Conservation (phyloP, 1,140 invertebrate genomes). For the Tetranychus urticae region DNA sequence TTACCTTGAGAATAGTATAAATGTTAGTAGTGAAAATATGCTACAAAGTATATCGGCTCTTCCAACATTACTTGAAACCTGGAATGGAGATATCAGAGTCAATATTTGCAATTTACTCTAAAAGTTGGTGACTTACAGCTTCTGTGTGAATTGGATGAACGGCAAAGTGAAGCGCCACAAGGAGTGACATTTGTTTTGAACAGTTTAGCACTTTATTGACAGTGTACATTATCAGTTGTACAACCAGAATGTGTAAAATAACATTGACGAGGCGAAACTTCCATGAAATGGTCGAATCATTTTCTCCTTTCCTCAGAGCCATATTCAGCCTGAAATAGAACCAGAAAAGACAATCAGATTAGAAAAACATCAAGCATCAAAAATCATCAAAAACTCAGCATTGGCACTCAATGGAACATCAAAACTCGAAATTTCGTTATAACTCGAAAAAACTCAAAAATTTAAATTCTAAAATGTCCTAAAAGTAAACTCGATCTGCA, state of each 20-base stretch:
- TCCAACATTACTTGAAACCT: slow-evolving; percentile 29
- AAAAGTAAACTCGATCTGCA: too few species aligned
- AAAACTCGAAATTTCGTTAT: too few species aligned
- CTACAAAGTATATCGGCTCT: slow-evolving; percentile 26
- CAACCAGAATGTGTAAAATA: slow-evolving; percentile 18
- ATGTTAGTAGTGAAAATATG: slow-evolving; percentile 22
- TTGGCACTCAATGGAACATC: too few species aligned
- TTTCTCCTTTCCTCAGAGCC: slow-evolving; percentile 8
- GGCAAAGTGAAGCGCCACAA: slow-evolving; percentile 24
- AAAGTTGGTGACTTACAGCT: slow-evolving; percentile 21
- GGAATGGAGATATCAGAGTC: neutral
- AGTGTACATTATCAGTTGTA: slow-evolving; percentile 7
- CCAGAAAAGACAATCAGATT: neutral
- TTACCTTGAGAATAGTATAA: slow-evolving; percentile 19
- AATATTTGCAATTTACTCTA: neutral
- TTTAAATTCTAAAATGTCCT: too few species aligned
- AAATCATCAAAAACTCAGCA: too few species aligned
- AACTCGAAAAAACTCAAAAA: too few species aligned
- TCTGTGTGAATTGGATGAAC: slow-evolving; percentile 29
- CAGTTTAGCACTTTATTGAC: slow-evolving; percentile 5
- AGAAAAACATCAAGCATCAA: too few species aligned
- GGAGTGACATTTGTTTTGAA: slow-evolving; percentile 11
- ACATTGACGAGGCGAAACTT: slow-evolving; percentile 25
- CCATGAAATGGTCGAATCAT: slow-evolving; percentile 13
- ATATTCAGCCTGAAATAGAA: slow-evolving; percentile 14